These are phyloP conservation scores for Gasterosteus nipponicus DNA, from an alignment of 2,113 vertebrate genomes.

Conservation along the genomic window DNA sequence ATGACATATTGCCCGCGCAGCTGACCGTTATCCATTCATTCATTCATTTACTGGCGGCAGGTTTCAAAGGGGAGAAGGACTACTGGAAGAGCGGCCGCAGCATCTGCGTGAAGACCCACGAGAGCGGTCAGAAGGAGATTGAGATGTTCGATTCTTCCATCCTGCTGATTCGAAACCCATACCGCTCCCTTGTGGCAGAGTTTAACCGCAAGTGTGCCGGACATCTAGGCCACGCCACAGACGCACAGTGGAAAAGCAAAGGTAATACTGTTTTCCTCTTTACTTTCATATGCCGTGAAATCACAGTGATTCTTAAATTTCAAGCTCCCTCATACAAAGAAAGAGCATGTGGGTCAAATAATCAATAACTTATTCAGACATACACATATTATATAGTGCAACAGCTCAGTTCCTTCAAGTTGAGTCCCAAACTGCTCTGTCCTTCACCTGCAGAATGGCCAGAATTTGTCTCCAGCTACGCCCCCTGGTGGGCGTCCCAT, in stretches of 20 bases:
- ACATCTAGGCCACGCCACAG: conserved; percentile 95
- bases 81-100: conserved; percentile 96
- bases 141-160: conserved; percentile 95
- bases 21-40: conserved; percentile 22
- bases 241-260: conserved; percentile 94
- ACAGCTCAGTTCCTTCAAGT: background rate
- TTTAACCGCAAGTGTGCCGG: conserved; percentile 97
- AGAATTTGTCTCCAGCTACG: conserved; percentile 93
- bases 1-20: conserved; percentile 1
- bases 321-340: background rate
- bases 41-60: conserved; percentile 69
- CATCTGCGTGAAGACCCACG: conserved; percentile 96
- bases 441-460: conserved; percentile 88
- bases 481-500: conserved; percentile 96
- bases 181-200: conserved; percentile 92
- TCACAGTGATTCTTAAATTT: background rate
- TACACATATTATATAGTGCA: background rate
- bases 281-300: background rate
- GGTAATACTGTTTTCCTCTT: conserved; percentile 74
- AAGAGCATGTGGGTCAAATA: background rate
- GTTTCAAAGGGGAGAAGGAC: conserved; percentile 98
- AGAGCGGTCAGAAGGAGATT: conserved; percentile 93
- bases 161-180: conserved; percentile 94
- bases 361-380: background rate
- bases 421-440: conserved; percentile 1